Base-by-base conservation (phyloP, 2,888 invertebrate genomes). In the Sarcophaga caerulescens region DNA sequence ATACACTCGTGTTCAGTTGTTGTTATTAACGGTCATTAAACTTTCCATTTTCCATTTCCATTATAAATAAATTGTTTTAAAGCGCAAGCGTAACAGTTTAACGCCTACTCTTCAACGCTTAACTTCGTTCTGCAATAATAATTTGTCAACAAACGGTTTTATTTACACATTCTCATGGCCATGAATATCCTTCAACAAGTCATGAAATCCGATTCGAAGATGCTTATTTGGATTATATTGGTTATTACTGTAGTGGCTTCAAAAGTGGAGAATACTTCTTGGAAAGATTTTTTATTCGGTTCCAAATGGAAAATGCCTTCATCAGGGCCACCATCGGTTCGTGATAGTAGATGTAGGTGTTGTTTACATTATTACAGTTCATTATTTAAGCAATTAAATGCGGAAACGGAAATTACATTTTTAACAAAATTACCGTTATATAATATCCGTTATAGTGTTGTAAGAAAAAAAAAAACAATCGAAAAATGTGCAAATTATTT, bases 281-380 rank as follows among this genome's bases (percentile, higher is more conserved):
- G 93, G 93, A 91, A 91, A 60, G 93, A 93, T 83, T 78, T 92
- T 21, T 85, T 93, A 71, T 93, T 93, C 66, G 91, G 92, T 60
- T 88, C 85, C 65, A 91, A 91, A 78, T 92, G 92, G 92, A 78
- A 86, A 71, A 66, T 62, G 65, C 66, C 89, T 5, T 59, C 90
- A 21, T 78, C 88, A 4, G 21, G 86, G 5, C 45, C 88, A 4
- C 17, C 63, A 3, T 23, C 80, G 17, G 4, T n/a, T 1, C 90
- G 91, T 10, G 91, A 92, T 69, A 87, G 90, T 77, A 90, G 91
- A 87, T 92, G 91, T 92, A 90, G 77, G 91, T 90, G 85, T 76
- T 90, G 85, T 76, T 65, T 47, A 63, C 35, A 69, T 60, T 3
- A 19, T n/a, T 19, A 80, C 44, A 23, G 52, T 44, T 23, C 2